phyloP scores from a whole-genome alignment of 2,888 invertebrate species.

The Podotricha telesiphe region DNA sequence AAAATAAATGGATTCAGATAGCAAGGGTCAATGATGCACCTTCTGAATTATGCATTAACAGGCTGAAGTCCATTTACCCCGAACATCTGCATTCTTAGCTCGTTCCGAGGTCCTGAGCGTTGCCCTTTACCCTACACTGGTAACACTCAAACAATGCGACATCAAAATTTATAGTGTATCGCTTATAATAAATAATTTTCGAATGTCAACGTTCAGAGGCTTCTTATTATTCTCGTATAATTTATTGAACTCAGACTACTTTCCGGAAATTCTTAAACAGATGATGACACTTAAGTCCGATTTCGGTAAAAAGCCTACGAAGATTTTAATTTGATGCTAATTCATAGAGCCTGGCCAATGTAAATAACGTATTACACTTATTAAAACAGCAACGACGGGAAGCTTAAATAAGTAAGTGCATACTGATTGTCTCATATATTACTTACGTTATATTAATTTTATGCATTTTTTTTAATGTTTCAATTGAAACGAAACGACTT shows the following conservation, averaged over 20 bases:
- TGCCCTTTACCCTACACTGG: constrained; percentile 63
- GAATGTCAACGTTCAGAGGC: constrained; percentile 40
- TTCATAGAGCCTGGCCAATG: background rate
- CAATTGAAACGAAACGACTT: background rate
- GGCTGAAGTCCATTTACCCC: constrained; percentile 68
- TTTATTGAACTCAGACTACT: constrained; percentile 40
- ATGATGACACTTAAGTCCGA: constrained; percentile 38
- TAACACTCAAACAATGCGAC: constrained; percentile 46
- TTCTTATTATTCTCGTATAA: constrained; percentile 43
- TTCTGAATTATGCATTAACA: constrained; percentile 65
- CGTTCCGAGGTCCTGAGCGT: constrained; percentile 52
- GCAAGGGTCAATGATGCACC: constrained; percentile 66
- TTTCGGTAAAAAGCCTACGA: constrained; percentile 5
- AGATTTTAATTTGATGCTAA: background rate
- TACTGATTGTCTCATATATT: background rate
- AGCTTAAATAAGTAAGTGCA: background rate
- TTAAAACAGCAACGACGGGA: background rate
- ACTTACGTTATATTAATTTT: background rate
- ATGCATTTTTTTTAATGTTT: background rate
- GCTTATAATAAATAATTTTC: constrained; percentile 43
- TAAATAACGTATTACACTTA: background rate
- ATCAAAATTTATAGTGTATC: constrained; percentile 40
- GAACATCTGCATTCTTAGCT: constrained; percentile 65
- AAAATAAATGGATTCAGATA: constrained; percentile 49
- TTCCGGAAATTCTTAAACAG: constrained; percentile 37